Conservation (phyloP, 2,797 vertebrate species). For the Sebastes kiyomatsui region DNA sequence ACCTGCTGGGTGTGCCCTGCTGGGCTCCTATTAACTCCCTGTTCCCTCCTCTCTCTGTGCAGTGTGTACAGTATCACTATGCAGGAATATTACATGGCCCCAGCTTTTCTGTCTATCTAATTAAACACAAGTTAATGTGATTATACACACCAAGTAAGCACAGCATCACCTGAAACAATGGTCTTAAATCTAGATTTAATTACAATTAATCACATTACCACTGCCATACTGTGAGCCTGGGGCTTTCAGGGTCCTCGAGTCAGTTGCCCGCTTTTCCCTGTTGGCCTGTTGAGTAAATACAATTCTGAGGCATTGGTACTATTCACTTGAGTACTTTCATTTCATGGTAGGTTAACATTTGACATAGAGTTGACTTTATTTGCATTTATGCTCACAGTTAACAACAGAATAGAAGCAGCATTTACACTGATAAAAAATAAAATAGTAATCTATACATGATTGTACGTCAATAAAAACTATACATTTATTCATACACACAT, state of each 20-base stretch:
- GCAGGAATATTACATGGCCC: neutral
- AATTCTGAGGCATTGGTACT: too few species aligned
- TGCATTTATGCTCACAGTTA: too few species aligned
- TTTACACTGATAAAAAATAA: too few species aligned
- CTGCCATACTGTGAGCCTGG: neutral
- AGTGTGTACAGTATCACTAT: neutral
- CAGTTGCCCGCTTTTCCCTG: neutral
- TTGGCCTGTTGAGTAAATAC: too few species aligned
- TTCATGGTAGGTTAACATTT: too few species aligned
- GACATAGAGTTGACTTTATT: too few species aligned
- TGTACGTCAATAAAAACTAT: too few species aligned
- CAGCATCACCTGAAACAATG: neutral
- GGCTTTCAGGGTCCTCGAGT: neutral
- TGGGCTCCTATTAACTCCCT: neutral
- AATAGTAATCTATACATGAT: too few species aligned
- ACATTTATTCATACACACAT: too few species aligned
- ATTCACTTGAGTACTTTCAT: too few species aligned
- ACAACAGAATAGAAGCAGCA: too few species aligned
- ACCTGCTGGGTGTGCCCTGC: neutral
- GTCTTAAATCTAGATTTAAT: neutral
- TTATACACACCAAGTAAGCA: neutral
- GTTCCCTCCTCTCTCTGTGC: neutral
- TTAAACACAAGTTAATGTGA: neutral
- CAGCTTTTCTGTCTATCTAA: neutral
- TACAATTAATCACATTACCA: neutral